Evolutionary conservation across 2,113 vertebrate species (phyloP).

Genomic region (Lophochroa leadbeateri): DNA sequence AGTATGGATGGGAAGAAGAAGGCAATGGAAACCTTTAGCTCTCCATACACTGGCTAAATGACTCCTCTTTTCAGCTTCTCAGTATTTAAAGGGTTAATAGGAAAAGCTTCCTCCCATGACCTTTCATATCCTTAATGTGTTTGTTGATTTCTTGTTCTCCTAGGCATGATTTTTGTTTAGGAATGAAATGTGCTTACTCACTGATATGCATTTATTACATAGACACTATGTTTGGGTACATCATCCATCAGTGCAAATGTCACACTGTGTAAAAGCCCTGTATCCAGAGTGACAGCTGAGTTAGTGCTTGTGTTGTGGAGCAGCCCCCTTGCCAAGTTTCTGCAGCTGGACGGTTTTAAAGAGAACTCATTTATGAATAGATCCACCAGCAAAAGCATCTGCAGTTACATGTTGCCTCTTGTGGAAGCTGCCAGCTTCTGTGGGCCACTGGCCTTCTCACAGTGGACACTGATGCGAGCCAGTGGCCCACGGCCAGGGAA

Average conservation of each 20-base stretch:
- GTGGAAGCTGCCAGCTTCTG: background rate
- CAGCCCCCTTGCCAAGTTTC: constrained; percentile 32
- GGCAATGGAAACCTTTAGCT: background rate
- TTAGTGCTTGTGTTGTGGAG: constrained; percentile 12
- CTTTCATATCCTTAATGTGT: background rate
- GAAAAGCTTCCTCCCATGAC: background rate
- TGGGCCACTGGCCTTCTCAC: background rate
- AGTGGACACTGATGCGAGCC: background rate
- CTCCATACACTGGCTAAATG: background rate
- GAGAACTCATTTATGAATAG: background rate
- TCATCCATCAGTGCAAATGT: constrained; percentile 43
- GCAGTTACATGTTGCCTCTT: background rate
- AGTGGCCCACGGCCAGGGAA: background rate
- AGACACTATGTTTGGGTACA: constrained; percentile 31
- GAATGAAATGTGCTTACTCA: constrained; percentile 47
- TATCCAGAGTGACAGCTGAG: constrained; percentile 34
- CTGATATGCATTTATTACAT: background rate
- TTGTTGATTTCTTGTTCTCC: constrained; percentile 36
- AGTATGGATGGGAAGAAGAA: background rate
- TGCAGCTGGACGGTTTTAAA: constrained; percentile 42
- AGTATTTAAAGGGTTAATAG: constrained; percentile 7
- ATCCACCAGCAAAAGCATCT: background rate
- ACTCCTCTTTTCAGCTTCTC: background rate
- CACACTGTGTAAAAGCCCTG: background rate
- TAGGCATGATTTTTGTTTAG: constrained; percentile 50